Conservation (phyloP, 2,113 vertebrate species). For the Pardalotus punctatus region DNA sequence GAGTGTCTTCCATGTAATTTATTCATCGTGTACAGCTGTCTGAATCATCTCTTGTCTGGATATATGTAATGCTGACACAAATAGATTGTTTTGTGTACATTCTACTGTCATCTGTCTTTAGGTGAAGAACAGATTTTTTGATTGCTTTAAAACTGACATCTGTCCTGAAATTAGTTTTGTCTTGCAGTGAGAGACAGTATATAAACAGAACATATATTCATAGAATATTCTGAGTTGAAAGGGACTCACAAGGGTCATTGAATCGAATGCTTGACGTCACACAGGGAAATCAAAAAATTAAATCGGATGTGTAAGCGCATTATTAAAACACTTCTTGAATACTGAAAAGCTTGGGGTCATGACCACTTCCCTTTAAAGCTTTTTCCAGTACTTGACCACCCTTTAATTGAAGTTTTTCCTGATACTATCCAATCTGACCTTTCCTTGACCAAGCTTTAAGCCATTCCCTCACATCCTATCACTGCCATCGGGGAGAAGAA, state of each 20-base stretch:
- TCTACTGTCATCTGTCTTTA: neutral
- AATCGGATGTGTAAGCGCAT: neutral
- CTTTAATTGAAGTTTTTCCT: neutral
- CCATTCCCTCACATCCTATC: rapidly evolving
- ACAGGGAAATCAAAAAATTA: neutral
- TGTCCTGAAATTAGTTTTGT: neutral
- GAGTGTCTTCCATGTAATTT: neutral
- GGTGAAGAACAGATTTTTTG: neutral
- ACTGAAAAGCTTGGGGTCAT: neutral
- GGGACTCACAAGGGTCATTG: neutral
- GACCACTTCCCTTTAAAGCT: neutral
- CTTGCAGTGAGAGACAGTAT: neutral
- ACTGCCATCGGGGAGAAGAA: neutral
- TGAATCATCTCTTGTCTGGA: neutral
- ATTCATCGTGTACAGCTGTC: neutral
- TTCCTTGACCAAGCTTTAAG: neutral
- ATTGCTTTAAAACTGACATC: neutral
- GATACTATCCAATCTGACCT: neutral
- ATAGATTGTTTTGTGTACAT: neutral
- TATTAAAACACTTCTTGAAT: neutral
- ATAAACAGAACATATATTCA: neutral
- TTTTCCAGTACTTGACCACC: neutral
- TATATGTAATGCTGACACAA: neutral
- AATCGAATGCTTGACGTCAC: neutral
- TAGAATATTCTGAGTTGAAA: neutral